Conservation (phyloP, 2,888 invertebrate genomes). For the Gastrophysa polygoni region DNA sequence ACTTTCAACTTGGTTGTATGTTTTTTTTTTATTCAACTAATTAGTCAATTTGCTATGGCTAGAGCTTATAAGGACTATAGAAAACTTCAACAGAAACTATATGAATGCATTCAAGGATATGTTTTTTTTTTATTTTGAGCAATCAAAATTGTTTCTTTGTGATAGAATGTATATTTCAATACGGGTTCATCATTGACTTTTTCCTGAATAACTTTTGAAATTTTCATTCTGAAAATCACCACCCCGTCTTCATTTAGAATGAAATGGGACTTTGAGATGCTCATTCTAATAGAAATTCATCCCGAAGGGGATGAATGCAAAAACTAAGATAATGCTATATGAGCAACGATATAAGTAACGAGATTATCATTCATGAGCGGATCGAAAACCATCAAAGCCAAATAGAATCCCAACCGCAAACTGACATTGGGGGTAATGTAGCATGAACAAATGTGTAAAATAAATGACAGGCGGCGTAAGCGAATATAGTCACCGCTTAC, state of each 20-base stretch:
- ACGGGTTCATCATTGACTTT: no score
- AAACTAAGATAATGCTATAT: constrained; percentile 8
- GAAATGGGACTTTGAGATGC: neutral
- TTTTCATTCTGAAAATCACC: no score
- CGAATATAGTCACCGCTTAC: constrained; percentile 45
- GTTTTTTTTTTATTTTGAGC: no score
- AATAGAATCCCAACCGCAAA: constrained; percentile 45
- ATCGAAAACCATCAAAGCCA: constrained; percentile 30
- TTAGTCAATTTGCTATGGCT: no score
- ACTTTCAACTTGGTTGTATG: no score
- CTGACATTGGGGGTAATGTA: constrained; percentile 48
- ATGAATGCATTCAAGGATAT: no score
- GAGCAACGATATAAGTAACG: constrained; percentile 5
- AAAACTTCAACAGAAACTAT: no score
- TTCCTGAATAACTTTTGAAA: no score
- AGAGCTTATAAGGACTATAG: no score
- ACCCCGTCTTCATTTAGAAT: neutral
- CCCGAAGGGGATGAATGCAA: neutral
- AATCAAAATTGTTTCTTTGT: no score
- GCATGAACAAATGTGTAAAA: constrained; percentile 50
- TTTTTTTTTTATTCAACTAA: no score
- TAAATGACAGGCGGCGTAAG: constrained; percentile 50
- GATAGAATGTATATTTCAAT: no score
- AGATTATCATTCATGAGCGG: constrained; percentile 22
- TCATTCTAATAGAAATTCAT: neutral